Base-by-base conservation (phyloP, 2,888 invertebrate species). In the Hyposoter didymator region DNA sequence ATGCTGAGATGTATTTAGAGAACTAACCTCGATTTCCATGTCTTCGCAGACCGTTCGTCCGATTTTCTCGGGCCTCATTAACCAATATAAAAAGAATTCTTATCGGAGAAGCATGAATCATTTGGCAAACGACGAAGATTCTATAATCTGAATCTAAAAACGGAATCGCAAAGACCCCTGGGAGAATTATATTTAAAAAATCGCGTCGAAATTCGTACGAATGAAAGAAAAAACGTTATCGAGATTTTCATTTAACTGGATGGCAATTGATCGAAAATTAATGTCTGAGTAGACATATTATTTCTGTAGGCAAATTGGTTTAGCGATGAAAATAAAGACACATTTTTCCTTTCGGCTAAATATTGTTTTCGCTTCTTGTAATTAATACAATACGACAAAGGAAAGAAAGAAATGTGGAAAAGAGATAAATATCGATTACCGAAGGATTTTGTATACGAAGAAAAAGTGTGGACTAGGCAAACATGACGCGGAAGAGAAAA, bases 401-500 rank as follows among this genome's bases (percentile, higher is more conserved):
- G 59, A 64, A 39, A 64, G n/a, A 62, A 72, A 52, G 35, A 64
- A 80, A 55, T 12, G 32, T 52, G 28, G 19, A 45, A 52, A 66
- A 64, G 70, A 35, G 64, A 80, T n/a, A 81, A 81, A 47, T 45
- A 67, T 72, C 72, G 32, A 62, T 69, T 32, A 59, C 19, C 17
- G 52, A 28, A 64, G 76, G 55, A 70, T 49, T n/a, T 76, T 59
- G 78, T 14, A 59, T 39, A 35, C 28, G 73, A 80, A 73, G 72
- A 52, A 82, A 55, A 74, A 52, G 52, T 55, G 43, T 72, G 28
- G 62, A 69, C 66, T 39, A 73, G 74, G 70, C 76, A 43, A 83
- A 75, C 78, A 47, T 73, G 78, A 78, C 28, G 75, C 28, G 75
- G 62, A 14, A 69, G 69, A 82, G 67, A 81, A 86, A 81, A 49